Evolutionary conservation across 2,113 vertebrate species (phyloP).

Genomic region (Canis aureus): DNA sequence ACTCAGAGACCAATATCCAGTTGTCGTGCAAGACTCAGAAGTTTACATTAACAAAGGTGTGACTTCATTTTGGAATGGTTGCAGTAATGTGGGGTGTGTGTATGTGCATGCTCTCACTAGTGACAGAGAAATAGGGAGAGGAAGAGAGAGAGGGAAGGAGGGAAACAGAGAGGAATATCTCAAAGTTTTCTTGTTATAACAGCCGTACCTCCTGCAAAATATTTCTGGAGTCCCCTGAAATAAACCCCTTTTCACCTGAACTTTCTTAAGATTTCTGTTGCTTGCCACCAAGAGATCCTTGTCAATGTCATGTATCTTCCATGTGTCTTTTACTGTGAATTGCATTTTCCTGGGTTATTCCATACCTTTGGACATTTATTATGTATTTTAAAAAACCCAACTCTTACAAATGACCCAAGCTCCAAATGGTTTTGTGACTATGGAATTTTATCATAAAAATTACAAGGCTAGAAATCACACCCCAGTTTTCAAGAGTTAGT

Average conservation of each 20-base stretch:
- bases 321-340: background rate
- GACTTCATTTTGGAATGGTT: background rate
- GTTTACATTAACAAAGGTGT: background rate
- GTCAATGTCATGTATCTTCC: background rate
- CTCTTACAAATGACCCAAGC: background rate
- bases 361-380: background rate
- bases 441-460: conserved; percentile 37
- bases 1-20: background rate
- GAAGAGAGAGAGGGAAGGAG: background rate
- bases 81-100: background rate
- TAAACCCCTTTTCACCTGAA: background rate
- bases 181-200: background rate
- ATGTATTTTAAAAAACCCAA: conserved; percentile 10
- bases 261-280: background rate
- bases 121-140: background rate
- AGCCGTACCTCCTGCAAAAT: background rate
- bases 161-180: background rate
- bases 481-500: conserved; percentile 18
- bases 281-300: background rate
- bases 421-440: background rate
- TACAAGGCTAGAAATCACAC: conserved; percentile 10
- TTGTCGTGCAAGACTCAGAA: background rate
- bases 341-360: conserved; percentile 18
- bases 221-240: background rate
- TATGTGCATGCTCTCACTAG: background rate